Percentiles rank a stretch among this genome's conserved stretches.
These are phyloP conservation scores for Molossus alvarezi DNA, from an alignment of 2,797 vertebrate species.

Conservation along the genomic window DNA sequence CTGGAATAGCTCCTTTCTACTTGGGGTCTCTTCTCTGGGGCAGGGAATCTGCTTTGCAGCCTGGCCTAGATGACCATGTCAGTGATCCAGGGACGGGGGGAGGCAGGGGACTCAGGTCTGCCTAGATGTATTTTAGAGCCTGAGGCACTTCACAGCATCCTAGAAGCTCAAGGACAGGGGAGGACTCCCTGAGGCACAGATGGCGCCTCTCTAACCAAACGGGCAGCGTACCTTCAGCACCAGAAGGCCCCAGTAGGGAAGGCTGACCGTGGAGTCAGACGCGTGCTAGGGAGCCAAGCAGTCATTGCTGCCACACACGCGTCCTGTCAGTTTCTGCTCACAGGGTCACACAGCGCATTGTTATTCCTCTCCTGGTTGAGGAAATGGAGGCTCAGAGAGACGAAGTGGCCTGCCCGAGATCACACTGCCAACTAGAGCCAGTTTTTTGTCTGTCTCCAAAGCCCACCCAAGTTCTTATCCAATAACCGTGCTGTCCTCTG, in stretches of 20 bases:
- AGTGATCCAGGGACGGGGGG: not conserved
- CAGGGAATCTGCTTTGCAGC: not conserved
- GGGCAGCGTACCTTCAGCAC: not conserved
- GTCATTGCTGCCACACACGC: not conserved
- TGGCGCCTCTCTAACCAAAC: not conserved
- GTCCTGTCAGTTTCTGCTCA: not conserved
- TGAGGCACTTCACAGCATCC: not conserved
- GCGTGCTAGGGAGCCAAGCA: not conserved
- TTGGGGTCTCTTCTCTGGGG: not conserved
- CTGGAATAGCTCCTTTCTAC: not conserved
- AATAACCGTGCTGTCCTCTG: not conserved
- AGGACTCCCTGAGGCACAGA: not conserved
- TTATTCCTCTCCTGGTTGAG: not conserved
- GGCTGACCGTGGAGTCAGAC: not conserved
- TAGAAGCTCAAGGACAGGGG: not conserved
- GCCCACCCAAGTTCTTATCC: not conserved
- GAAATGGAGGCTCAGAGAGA: not conserved
- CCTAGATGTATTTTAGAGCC: not conserved
- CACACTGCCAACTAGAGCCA: not conserved
- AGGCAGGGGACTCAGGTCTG: not conserved
- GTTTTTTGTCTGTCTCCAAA: not conserved
- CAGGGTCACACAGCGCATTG: not conserved
- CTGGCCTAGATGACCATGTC: not conserved
- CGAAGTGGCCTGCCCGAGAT: not conserved
- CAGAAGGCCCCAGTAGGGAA: not conserved